phyloP scores from a whole-genome alignment of 2,888 invertebrate genomes.

The Diaperis boleti region DNA sequence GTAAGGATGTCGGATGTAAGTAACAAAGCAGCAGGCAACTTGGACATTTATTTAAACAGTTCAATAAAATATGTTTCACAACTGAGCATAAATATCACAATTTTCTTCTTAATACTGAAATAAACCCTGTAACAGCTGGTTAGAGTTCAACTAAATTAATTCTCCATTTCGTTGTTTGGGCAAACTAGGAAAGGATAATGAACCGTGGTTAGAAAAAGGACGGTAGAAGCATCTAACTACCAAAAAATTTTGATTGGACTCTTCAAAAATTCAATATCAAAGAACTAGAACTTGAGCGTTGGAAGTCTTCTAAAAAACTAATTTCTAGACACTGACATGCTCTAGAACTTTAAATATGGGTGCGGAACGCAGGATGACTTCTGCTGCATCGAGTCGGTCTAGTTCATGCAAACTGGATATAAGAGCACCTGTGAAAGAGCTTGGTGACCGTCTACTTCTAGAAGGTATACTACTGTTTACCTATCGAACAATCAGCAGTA shows the following conservation, averaged over 20 bases:
- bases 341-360: slow-evolving; percentile 65
- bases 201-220: slow-evolving; percentile 30
- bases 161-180: slow-evolving; percentile 20
- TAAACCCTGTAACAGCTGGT: slow-evolving; percentile 37
- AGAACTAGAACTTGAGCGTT: slow-evolving; percentile 17
- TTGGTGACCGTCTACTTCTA: slow-evolving; percentile 23
- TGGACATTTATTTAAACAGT: slow-evolving; percentile 35
- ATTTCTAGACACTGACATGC: slow-evolving; percentile 43
- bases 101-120: slow-evolving; percentile 40
- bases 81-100: slow-evolving; percentile 43
- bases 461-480: slow-evolving; percentile 51
- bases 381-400: slow-evolving; percentile 72
- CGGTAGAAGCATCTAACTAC: slow-evolving; percentile 37
- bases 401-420: slow-evolving; percentile 71
- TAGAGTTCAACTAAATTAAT: slow-evolving; percentile 14
- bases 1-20: too few relatives aligned
- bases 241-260: slow-evolving; percentile 18
- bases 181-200: slow-evolving; percentile 9
- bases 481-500: slow-evolving; percentile 64
- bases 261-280: slow-evolving; percentile 23
- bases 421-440: slow-evolving; percentile 66
- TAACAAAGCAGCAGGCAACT: slow-evolving; percentile 7
- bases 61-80: slow-evolving; percentile 32
- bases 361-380: slow-evolving; percentile 70
- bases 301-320: slow-evolving; percentile 1